Evolutionary conservation across 2,888 invertebrate species (phyloP), one percentile per base, ranked within the genome.

Genomic region (Tribolium freemani): DNA sequence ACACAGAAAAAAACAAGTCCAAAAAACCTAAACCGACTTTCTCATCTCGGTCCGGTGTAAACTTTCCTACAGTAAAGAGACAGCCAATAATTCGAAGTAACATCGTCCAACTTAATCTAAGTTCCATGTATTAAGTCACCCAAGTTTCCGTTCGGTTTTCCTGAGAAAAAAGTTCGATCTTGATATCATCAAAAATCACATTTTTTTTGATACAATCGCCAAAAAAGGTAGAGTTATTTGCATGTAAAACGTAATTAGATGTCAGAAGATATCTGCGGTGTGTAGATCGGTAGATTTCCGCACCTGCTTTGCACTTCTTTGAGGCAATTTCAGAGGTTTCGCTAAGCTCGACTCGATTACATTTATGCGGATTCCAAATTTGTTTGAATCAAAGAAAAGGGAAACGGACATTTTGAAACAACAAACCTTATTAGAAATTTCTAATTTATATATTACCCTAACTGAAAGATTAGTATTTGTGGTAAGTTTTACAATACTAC

Each of bases 91-190:
- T 60, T 38, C 57, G 46, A 46, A 45, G 45, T 46, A 60, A 10
- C 60, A 60, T 60, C 60, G 21, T 21, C 46, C 45, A 46, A 60
- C 46, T 46, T 60, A 60, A 60, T 60, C 60, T 45, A 60, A 60
- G 60, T 46, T 60, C 60, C 60, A 60, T 60, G 46, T 45, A 46
- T 20, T 45, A 60, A 60, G 60, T 45, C 60, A 46, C 46, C 60
- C 6, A 60, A 60, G 26, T 60, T 60, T 46, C 21, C 20, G 5
- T 13, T 9, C 44, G 16, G 6, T 57, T 57, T 57, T 57, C 26
- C 11, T 9, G 26, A 21, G 46, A 10, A 11, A 21, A 46, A 60
- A 46, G n/a, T 46, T 57, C 38, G 60, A 46, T 46, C 21, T 46
- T 21, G 60, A 46, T 60, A 46, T 46, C 20, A 46, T 57, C 57